Base-by-base conservation (phyloP, 2,797 vertebrate genomes). In the Mionectes olivaceus region DNA sequence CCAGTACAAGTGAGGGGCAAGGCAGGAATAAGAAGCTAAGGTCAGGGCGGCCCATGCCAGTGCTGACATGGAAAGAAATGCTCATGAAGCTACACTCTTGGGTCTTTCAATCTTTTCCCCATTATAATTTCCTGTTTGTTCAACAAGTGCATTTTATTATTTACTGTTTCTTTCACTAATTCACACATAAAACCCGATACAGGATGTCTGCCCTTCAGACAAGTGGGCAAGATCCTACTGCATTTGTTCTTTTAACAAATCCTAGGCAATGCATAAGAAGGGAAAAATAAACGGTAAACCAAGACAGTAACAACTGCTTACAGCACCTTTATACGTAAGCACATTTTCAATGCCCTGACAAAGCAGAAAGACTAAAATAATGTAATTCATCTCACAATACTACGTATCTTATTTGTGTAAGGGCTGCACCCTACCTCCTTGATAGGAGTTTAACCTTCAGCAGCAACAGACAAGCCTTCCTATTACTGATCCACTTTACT, bases 1-100 rank as follows among this genome's bases (percentile, higher is more conserved):
- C 67, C 32, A 87, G 67, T 46, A 64, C 84, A 95, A 92, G 32
- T 35, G 32, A 89, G 64, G 60, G 74, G 74, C 74, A 95, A 87
- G 30, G 50, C 78, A 90, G 35, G 63, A 94, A 70, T 52, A 87
- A 90, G 77, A 56, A 84, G 28, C 35, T 91, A 90, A 76, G 89
- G 92, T 74, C 89, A 95, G 60, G 60, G 53, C 33, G 76, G 87
- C 74, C 65, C 59, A 65, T 16, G 47, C 23, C 71, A 79, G 44
- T 2, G 21, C 37, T 91, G 74, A 76, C 59, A 82, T 10, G 55
- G 86, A 92, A 95, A 91, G 55, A 95, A 90, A 83, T 30, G 56
- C 52, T 93, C 83, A 82, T 32, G 53, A 87, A 94, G 64, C 43
- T 60, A 83, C 57, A 83, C 18, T 59, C 32, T 41, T 7, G 14